phyloP scores from a whole-genome alignment of 2,113 vertebrate genomes.

The Mugil cephalus region DNA sequence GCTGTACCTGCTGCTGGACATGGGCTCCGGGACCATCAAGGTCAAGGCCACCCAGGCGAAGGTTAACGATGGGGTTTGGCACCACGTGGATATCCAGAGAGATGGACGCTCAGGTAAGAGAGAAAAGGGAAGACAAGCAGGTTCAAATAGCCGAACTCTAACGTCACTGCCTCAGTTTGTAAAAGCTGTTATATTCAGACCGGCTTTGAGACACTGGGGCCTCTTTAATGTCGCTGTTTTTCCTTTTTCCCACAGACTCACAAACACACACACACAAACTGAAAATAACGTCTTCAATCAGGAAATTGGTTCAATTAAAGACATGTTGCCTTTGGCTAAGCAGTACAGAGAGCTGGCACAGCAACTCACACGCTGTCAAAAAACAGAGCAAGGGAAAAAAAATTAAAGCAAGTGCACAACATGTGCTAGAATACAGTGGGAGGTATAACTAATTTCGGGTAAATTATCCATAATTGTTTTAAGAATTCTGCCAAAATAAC shows the following conservation, averaged over 20 bases:
- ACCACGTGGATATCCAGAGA: slow-evolving; percentile 98
- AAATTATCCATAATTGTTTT: too few relatives aligned
- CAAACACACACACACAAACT: slow-evolving; percentile 9
- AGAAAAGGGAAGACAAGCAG: not conserved
- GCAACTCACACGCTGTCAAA: slow-evolving; percentile 9
- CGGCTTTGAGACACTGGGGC: slow-evolving; percentile 7
- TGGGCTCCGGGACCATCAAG: slow-evolving; percentile 98
- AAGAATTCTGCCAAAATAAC: too few relatives aligned
- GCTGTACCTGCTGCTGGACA: slow-evolving; percentile 94
- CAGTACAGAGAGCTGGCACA: slow-evolving; percentile 18
- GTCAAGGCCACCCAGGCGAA: slow-evolving; percentile 97
- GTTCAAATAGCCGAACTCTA: not conserved
- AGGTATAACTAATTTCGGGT: not conserved
- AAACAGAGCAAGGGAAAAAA: slow-evolving; percentile 17
- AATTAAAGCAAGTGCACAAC: not conserved
- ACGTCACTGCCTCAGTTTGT: not conserved
- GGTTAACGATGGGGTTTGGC: slow-evolving; percentile 96
- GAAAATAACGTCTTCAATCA: slow-evolving; percentile 24
- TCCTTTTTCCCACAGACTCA: slow-evolving; percentile 15
- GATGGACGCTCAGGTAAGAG: slow-evolving; percentile 94
- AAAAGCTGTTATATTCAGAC: slow-evolving; percentile 7
- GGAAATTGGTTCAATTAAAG: slow-evolving; percentile 33
- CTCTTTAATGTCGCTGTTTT: slow-evolving; percentile 9
- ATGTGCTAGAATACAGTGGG: slow-evolving; percentile 2
- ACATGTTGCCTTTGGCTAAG: slow-evolving; percentile 36